Evolutionary conservation across 92 coral and sea anemone genomes (phyloP).

Genomic region (Siderastrea radians): DNA sequence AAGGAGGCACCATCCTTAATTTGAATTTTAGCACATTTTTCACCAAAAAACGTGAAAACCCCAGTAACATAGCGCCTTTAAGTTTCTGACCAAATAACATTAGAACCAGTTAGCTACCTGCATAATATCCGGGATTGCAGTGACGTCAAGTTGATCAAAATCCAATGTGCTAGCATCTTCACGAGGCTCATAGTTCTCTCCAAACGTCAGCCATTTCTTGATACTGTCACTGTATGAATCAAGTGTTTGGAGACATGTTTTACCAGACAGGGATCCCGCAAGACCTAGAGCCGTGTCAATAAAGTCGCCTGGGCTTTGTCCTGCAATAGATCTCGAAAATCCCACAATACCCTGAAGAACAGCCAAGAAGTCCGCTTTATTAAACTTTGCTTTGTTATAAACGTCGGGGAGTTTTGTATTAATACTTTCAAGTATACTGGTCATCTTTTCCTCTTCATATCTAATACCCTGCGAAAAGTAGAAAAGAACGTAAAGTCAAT

Average conservation of each 20-base stretch:
- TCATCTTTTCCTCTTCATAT: constrained; percentile 20
- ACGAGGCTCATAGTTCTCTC: constrained; percentile 11
- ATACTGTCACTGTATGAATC: background rate
- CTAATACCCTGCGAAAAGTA: background rate
- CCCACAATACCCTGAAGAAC: background rate
- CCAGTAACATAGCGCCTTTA: no score
- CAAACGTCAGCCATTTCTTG: constrained; percentile 35
- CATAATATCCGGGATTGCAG: constrained; percentile 49
- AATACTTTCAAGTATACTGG: background rate
- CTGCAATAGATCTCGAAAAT: background rate
- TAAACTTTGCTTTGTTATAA: constrained; percentile 12
- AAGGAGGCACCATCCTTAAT: no score
- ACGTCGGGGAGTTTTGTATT: background rate
- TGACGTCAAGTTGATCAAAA: constrained; percentile 33
- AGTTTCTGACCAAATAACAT: no score
- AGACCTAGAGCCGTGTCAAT: background rate
- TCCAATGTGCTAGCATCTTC: constrained; percentile 38
- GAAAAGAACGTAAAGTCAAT: background rate
- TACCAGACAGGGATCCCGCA: background rate
- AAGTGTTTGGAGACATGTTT: constrained; percentile 13
- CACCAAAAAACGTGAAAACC: no score
- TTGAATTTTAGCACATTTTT: no score
- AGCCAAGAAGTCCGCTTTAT: background rate
- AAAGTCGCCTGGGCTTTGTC: background rate
- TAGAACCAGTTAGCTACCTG: constrained; percentile 11